Evolutionary conservation across 1,140 invertebrate species (phyloP).

Genomic region (Ostrea denselamellosa): DNA sequence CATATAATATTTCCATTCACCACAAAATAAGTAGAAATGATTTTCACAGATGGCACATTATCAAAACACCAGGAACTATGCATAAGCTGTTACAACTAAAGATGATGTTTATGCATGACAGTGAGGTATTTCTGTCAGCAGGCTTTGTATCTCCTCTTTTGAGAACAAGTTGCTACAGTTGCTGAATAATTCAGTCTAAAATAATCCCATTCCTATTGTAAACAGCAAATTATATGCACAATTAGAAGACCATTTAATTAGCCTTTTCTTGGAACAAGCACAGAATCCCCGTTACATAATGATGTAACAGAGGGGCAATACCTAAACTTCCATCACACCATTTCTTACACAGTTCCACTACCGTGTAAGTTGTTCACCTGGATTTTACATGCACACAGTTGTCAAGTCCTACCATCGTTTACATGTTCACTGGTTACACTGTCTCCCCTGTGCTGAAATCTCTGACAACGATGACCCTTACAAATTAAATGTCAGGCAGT

Average conservation of each 20-base stretch:
- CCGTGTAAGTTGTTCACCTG: background rate
- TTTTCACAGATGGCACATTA: constrained; percentile 10
- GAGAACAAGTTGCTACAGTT: background rate
- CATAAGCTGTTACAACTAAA: constrained; percentile 11
- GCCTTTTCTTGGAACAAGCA: constrained; percentile 19
- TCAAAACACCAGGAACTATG: background rate
- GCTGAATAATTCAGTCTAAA: constrained; percentile 4
- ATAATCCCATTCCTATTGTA: constrained; percentile 9
- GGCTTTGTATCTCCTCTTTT: background rate
- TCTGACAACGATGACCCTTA: background rate
- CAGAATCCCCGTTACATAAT: background rate
- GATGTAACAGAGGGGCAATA: background rate
- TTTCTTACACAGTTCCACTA: background rate
- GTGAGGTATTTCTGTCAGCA: background rate
- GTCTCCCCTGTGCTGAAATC: background rate
- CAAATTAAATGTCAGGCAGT: background rate
- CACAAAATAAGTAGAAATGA: background rate
- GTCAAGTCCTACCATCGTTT: background rate
- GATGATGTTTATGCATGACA: constrained; percentile 16
- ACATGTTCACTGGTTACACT: background rate
- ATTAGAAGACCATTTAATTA: background rate
- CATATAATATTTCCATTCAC: background rate
- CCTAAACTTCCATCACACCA: background rate
- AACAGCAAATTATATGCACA: constrained; percentile 10
- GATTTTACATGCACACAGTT: constrained; percentile 13